Evolutionary conservation across 2,797 vertebrate species (phyloP).

Genomic region (Babyrousa celebensis): DNA sequence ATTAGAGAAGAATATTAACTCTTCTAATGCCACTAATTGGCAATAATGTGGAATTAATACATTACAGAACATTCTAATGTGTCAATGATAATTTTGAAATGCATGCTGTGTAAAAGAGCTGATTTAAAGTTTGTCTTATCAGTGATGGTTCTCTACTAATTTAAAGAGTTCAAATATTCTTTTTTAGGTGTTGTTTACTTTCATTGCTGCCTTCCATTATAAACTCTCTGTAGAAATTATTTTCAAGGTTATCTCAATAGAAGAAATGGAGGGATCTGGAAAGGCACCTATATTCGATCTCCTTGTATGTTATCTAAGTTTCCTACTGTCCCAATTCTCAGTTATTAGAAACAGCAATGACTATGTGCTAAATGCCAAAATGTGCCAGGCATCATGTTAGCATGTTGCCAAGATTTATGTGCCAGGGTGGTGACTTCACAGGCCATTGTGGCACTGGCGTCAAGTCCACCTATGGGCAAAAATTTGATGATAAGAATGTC

Average conservation of each 20-base stretch:
- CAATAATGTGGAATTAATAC: background rate
- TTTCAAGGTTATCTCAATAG: constrained; percentile 46
- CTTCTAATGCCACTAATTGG: background rate
- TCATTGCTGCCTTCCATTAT: background rate
- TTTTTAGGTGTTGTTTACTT: background rate
- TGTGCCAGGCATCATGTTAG: background rate
- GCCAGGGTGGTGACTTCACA: too few relatives aligned
- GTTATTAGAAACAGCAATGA: background rate
- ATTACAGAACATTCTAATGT: constrained; percentile 52
- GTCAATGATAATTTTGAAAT: constrained; percentile 54
- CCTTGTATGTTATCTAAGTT: background rate
- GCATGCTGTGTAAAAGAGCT: background rate
- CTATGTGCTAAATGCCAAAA: background rate
- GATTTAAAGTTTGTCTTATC: constrained; percentile 44
- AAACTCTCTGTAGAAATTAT: background rate
- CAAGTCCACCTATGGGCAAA: too few relatives aligned
- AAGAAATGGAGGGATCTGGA: background rate
- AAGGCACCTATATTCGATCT: background rate
- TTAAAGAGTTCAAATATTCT: constrained; percentile 12
- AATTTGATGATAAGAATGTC: too few relatives aligned
- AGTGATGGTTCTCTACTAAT: background rate
- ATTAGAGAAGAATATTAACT: constrained; percentile 30
- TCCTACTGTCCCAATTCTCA: background rate
- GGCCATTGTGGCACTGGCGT: too few relatives aligned
- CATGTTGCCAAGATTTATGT: too few relatives aligned